Conservation (phyloP, 1,140 invertebrate species). For the Macrobrachium rosenbergii region DNA sequence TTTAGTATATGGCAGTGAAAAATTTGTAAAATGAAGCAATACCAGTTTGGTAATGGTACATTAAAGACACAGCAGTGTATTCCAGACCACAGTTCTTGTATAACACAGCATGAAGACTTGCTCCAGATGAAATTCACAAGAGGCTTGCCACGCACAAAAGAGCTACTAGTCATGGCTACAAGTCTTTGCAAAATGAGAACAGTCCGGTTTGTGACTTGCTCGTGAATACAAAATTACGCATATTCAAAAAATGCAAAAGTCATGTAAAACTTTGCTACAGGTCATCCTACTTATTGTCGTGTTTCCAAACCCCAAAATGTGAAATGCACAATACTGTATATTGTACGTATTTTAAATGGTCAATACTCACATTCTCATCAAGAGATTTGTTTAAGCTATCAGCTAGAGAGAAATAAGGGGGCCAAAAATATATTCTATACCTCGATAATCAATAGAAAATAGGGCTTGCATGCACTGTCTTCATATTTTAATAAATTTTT, state of each 20-base stretch:
- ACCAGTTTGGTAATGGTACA: constrained; percentile 35
- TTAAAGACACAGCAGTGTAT: constrained; percentile 30
- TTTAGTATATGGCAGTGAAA: constrained; percentile 41
- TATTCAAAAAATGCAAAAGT: constrained; percentile 59
- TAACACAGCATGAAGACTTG: constrained; percentile 50
- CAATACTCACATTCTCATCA: constrained; percentile 40
- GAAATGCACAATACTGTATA: constrained; percentile 48
- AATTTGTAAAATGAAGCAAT: constrained; percentile 33
- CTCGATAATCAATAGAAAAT: constrained; percentile 36
- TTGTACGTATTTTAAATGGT: constrained; percentile 46
- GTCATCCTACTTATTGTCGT: constrained; percentile 57
- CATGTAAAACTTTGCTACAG: constrained; percentile 57
- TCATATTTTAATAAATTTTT: constrained; percentile 35
- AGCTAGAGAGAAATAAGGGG: constrained; percentile 40
- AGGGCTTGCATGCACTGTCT: constrained; percentile 46
- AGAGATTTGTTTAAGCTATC: constrained; percentile 52
- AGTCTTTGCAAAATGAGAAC: constrained; percentile 50
- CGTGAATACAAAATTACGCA: constrained; percentile 57
- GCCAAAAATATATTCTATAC: constrained; percentile 42
- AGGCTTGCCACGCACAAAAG: constrained; percentile 50
- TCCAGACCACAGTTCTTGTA: constrained; percentile 43
- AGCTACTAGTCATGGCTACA: constrained; percentile 51
- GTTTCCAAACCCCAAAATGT: constrained; percentile 58
- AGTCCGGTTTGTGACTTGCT: constrained; percentile 52
- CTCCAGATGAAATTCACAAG: constrained; percentile 48